A percentile compares a stretch with the other conserved stretches of the same genome.
Conservation (phyloP, 2,797 vertebrate species). For the Sphenopsis melanotis region DNA sequence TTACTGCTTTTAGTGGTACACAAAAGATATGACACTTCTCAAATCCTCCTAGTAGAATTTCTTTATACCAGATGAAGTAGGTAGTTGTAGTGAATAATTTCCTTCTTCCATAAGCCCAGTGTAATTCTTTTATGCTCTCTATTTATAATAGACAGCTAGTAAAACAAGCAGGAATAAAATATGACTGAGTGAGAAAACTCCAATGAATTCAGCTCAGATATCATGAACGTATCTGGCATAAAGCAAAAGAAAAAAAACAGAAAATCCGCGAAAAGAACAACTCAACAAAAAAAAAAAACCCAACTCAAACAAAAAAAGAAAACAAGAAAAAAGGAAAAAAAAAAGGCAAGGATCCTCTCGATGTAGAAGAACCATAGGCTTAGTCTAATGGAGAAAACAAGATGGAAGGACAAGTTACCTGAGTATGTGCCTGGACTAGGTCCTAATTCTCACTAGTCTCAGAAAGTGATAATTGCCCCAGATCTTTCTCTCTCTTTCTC, state of each 20-base stretch:
- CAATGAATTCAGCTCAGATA: neutral
- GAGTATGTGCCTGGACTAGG: neutral
- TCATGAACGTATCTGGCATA: neutral
- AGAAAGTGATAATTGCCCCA: neutral
- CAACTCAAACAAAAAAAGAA: accelerated
- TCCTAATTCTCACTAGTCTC: neutral
- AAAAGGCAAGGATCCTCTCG: accelerated
- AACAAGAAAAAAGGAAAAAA: too few relatives aligned
- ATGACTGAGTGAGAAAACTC: neutral
- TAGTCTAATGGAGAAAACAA: neutral
- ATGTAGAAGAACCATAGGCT: neutral
- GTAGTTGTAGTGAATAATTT: neutral
- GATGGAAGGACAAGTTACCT: neutral
- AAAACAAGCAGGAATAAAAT: neutral
- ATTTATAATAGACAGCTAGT: neutral
- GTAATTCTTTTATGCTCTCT: neutral
- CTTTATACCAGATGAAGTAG: neutral
- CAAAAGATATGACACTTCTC: neutral
- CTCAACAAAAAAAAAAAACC: accelerated
- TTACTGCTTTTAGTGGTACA: neutral
- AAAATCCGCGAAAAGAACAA: accelerated
- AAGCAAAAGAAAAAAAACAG: neutral
- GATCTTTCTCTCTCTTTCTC: neutral
- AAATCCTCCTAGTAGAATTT: neutral
- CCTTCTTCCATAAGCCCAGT: neutral